Evolutionary conservation across 1,140 invertebrate species (phyloP).

Genomic region (Babylonia areolata): DNA sequence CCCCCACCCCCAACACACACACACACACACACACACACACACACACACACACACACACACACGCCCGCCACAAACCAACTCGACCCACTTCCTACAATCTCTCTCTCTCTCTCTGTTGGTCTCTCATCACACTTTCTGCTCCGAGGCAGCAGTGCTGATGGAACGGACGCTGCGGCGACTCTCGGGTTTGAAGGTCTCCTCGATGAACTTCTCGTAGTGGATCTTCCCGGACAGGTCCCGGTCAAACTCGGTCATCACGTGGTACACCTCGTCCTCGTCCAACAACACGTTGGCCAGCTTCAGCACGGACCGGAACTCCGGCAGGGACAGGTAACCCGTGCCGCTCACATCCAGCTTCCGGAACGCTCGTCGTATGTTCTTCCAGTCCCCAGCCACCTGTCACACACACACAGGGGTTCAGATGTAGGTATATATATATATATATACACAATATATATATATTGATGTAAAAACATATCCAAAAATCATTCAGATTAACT

Average conservation of each 20-base stretch:
- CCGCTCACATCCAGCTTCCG: conserved; percentile 72
- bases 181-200: conserved; percentile 70
- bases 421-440: too few species aligned
- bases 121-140: neutral
- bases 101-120: too few species aligned
- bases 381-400: conserved; percentile 74
- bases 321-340: conserved; percentile 69
- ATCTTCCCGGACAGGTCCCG: conserved; percentile 72
- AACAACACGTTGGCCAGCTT: conserved; percentile 73
- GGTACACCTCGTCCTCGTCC: conserved; percentile 74
- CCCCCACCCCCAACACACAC: too few species aligned
- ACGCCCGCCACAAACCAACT: too few species aligned
- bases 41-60: too few species aligned
- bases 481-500: too few species aligned
- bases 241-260: conserved; percentile 72
- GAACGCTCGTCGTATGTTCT: conserved; percentile 73
- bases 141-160: neutral
- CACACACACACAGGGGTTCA: neutral
- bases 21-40: too few species aligned
- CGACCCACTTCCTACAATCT: too few species aligned
- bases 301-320: conserved; percentile 73
- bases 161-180: conserved; percentile 54
- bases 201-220: conserved; percentile 72
- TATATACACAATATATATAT: too few species aligned
- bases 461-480: too few species aligned